Evolutionary conservation across 2,888 invertebrate species (phyloP).

Genomic region (Tuta absoluta): DNA sequence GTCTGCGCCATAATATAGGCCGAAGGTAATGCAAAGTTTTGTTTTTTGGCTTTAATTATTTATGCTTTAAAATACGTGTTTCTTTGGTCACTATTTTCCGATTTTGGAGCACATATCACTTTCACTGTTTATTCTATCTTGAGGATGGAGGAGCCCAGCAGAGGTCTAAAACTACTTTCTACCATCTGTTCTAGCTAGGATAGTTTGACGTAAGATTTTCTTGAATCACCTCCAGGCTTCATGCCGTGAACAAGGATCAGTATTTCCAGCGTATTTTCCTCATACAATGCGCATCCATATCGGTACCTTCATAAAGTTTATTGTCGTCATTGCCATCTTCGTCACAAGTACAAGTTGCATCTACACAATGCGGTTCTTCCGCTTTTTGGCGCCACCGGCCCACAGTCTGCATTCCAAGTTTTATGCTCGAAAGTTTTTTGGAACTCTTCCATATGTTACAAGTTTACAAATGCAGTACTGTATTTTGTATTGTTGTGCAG

Average conservation of each 20-base stretch:
- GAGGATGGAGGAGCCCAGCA: too few species aligned
- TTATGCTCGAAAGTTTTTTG: conserved; percentile 21
- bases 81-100: too few species aligned
- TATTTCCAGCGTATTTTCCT: conserved; percentile 11
- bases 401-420: conserved; percentile 15
- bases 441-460: not conserved
- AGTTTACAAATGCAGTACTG: not conserved
- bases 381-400: conserved; percentile 21
- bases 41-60: too few species aligned
- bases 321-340: conserved; percentile 9
- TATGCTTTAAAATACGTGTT: too few species aligned
- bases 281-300: not conserved
- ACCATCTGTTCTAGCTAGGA: too few species aligned
- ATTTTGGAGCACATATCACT: too few species aligned
- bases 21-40: too few species aligned
- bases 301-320: conserved; percentile 3
- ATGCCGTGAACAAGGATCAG: not conserved
- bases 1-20: too few species aligned
- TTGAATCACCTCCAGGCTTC: not conserved
- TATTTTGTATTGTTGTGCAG: not conserved
- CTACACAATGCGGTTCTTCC: not conserved
- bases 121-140: too few species aligned
- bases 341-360: not conserved
- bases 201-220: too few species aligned
- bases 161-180: too few species aligned